phyloP scores from a whole-genome alignment of 2,888 invertebrate species.

The Nasonovia ribisnigri region DNA sequence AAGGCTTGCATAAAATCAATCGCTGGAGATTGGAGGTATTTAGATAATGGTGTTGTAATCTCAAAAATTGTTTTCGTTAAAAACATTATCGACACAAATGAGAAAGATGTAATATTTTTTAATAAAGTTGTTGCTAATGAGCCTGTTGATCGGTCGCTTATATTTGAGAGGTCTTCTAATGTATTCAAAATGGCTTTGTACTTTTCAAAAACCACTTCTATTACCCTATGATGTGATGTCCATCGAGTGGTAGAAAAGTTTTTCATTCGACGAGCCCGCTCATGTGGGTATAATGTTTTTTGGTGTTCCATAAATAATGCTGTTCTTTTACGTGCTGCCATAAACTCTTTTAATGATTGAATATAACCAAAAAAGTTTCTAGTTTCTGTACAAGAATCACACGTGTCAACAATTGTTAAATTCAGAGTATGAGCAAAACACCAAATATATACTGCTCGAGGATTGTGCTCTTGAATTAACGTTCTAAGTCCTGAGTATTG shows the following conservation, averaged over 20 bases:
- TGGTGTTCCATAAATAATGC: constrained; percentile 32
- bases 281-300: constrained; percentile 23
- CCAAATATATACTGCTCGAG: constrained; percentile 19
- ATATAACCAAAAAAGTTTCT: constrained; percentile 34
- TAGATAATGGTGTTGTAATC: constrained; percentile 11
- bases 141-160: not conserved
- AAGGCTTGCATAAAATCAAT: constrained; percentile 29
- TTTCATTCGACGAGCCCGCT: constrained; percentile 1
- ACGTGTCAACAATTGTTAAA: constrained; percentile 15
- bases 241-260: not conserved
- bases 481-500: no score
- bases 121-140: constrained; percentile 11
- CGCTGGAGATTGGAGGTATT: constrained; percentile 28
- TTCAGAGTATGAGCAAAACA: constrained; percentile 27
- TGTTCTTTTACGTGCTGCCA: constrained; percentile 24
- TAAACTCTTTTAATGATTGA: constrained; percentile 27
- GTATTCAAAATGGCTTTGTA: constrained; percentile 12
- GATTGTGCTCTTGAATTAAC: constrained; percentile 4
- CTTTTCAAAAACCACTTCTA: not conserved
- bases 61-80: constrained; percentile 24
- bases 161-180: constrained; percentile 8
- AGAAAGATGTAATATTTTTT: constrained; percentile 8
- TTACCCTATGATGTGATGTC: not conserved
- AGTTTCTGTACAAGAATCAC: constrained; percentile 10
- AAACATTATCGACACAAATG: not conserved